phyloP scores from a whole-genome alignment of 2,113 vertebrate genomes.

The Todiramphus chloris region DNA sequence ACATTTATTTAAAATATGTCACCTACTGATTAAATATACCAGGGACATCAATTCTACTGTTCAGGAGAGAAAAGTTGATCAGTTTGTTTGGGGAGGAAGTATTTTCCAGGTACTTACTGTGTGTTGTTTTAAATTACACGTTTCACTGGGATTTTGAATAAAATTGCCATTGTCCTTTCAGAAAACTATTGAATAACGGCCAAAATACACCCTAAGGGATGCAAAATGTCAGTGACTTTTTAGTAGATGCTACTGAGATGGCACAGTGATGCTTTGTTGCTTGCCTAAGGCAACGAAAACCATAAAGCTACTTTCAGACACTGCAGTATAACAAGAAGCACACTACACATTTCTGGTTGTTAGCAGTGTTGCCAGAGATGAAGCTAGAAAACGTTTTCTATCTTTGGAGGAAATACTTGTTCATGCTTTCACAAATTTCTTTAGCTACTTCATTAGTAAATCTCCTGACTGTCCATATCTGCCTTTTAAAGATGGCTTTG shows the following conservation, averaged over 20 bases:
- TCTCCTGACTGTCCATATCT: not conserved
- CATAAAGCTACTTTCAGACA: not conserved
- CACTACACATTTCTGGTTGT: not conserved
- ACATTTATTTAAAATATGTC: not conserved
- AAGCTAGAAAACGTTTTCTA: not conserved
- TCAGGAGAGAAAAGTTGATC: not conserved
- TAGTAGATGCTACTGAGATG: not conserved
- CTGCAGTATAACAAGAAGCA: not conserved
- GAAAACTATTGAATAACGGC: not conserved
- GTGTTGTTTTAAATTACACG: not conserved
- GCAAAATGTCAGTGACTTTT: not conserved
- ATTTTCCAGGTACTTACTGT: not conserved
- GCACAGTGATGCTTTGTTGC: not conserved
- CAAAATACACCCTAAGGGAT: not conserved
- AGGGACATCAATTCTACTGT: not conserved
- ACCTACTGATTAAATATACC: not conserved
- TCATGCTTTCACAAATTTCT: not conserved
- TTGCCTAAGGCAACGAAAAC: not conserved
- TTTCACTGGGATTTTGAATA: not conserved
- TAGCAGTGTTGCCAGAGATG: not conserved
- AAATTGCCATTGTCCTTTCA: not conserved
- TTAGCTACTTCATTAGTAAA: not conserved
- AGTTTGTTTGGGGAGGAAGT: not conserved
- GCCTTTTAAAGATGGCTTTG: not conserved
- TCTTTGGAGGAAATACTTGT: not conserved